A percentile compares a stretch with the other conserved stretches of the same genome.
These are phyloP conservation scores for Larimichthys crocea DNA, from an alignment of 2,113 vertebrate species.

Conservation along the genomic window DNA sequence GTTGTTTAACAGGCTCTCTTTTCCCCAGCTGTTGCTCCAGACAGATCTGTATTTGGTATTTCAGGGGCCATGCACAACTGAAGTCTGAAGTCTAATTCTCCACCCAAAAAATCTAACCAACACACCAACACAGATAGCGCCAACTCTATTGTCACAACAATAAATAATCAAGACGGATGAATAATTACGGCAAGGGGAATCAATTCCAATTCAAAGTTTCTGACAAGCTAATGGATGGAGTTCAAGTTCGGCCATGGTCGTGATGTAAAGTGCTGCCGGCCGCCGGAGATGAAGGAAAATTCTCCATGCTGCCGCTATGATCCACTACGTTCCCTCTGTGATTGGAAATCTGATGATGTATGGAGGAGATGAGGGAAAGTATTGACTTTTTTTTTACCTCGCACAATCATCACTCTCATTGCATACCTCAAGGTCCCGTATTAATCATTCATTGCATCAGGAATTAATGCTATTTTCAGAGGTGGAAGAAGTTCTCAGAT, in stretches of 20 bases:
- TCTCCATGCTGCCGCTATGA: conserved; percentile 20
- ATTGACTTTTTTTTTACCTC: conserved; percentile 54
- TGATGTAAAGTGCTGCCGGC: conserved; percentile 37
- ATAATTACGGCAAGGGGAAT: conserved; percentile 48
- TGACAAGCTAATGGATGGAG: conserved; percentile 65
- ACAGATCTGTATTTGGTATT: conserved; percentile 8
- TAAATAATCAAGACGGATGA: conserved; percentile 64
- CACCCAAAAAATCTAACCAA: conserved; percentile 32
- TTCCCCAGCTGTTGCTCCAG: conserved; percentile 11
- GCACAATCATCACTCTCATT: conserved; percentile 51
- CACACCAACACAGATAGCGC: conserved; percentile 7
- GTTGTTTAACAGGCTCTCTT: not conserved
- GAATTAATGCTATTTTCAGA: conserved; percentile 41
- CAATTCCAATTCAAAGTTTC: conserved; percentile 70
- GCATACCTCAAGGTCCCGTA: conserved; percentile 49
- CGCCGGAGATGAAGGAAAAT: conserved; percentile 31
- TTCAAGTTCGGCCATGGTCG: not conserved
- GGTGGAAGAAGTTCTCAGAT: not conserved
- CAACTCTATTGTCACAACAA: conserved; percentile 24
- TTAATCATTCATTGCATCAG: conserved; percentile 54
- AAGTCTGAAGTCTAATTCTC: conserved; percentile 44
- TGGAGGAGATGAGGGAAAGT: conserved; percentile 56
- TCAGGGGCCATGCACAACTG: not conserved
- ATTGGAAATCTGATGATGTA: conserved; percentile 65
- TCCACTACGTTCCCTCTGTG: conserved; percentile 17